A percentile compares a stretch with the other conserved stretches of the same genome.
phyloP scores from a whole-genome alignment of 30 jellyfish, hydroid and myxozoan species.

The Mastigias papua region DNA sequence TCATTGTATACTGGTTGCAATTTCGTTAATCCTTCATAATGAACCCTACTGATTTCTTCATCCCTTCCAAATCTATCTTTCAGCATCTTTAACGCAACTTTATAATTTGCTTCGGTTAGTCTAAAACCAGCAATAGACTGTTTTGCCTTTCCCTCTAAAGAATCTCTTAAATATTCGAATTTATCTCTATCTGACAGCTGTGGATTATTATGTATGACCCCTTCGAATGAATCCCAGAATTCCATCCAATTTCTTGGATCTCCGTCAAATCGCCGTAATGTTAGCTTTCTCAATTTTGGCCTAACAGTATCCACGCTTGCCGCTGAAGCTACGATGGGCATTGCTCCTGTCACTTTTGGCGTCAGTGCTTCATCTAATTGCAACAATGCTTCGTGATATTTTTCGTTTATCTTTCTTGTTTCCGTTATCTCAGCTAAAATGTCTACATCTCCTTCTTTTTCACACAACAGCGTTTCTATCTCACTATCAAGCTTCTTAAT shows the following conservation, averaged over 20 bases:
- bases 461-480: conserved; percentile 2
- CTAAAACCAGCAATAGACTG: conserved; percentile 28
- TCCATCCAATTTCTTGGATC: conserved; percentile 34
- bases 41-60: conserved; percentile 27
- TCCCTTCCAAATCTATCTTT: conserved; percentile 50
- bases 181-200: conserved; percentile 21
- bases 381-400: conserved; percentile 9
- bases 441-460: conserved; percentile 27
- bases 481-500: conserved; percentile 2
- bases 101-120: conserved; percentile 35
- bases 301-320: neutral
- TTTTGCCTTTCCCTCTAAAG: conserved; percentile 1
- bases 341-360: neutral
- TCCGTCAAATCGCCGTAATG: conserved; percentile 1
- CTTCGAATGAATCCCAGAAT: conserved; percentile 44
- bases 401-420: conserved; percentile 5
- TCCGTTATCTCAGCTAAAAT: conserved; percentile 16
- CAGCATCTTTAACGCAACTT: conserved; percentile 27
- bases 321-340: neutral
- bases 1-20: conserved; percentile 27
- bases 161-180: conserved; percentile 11
- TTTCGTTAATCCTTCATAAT: conserved; percentile 25
- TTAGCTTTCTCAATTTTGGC: neutral
- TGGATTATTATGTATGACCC: neutral
- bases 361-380: conserved; percentile 21